Evolutionary conservation across 2,797 vertebrate species (phyloP).

Genomic region (Phrynocephalus forsythii): DNA sequence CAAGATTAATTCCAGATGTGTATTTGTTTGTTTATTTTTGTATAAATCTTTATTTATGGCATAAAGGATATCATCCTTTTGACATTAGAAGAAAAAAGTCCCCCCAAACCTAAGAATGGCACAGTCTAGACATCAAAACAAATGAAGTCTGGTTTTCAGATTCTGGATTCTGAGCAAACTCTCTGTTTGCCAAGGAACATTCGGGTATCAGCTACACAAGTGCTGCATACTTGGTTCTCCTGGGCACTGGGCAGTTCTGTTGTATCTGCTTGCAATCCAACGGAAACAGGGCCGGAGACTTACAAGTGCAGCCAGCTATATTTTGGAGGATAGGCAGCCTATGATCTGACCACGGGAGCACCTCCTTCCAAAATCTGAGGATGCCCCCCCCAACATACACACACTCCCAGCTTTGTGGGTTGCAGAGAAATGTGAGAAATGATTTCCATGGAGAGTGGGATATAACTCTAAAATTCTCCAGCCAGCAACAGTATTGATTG

Average conservation of each 20-base stretch:
- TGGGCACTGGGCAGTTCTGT: not conserved
- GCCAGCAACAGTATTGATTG: too few relatives aligned
- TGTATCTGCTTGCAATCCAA: not conserved
- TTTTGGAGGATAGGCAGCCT: too few relatives aligned
- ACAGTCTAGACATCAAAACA: not conserved
- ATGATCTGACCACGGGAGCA: too few relatives aligned
- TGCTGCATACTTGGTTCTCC: not conserved
- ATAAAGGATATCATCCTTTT: not conserved
- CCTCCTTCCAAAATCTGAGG: too few relatives aligned
- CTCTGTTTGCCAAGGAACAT: not conserved
- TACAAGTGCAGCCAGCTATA: not conserved
- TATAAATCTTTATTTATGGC: not conserved
- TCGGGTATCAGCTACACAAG: not conserved
- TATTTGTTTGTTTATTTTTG: not conserved
- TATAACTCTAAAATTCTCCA: too few relatives aligned
- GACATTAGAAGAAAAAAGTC: not conserved
- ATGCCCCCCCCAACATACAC: too few relatives aligned
- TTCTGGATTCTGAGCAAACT: not conserved
- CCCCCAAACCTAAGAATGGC: not conserved
- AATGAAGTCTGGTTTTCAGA: not conserved
- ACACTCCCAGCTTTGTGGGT: too few relatives aligned
- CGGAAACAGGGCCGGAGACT: not conserved
- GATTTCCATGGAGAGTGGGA: too few relatives aligned
- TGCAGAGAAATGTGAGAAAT: too few relatives aligned
- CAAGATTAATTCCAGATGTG: not conserved